These are phyloP conservation scores for Diachasmimorpha longicaudata DNA, from an alignment of 1,140 invertebrate genomes.

Conservation along the genomic window DNA sequence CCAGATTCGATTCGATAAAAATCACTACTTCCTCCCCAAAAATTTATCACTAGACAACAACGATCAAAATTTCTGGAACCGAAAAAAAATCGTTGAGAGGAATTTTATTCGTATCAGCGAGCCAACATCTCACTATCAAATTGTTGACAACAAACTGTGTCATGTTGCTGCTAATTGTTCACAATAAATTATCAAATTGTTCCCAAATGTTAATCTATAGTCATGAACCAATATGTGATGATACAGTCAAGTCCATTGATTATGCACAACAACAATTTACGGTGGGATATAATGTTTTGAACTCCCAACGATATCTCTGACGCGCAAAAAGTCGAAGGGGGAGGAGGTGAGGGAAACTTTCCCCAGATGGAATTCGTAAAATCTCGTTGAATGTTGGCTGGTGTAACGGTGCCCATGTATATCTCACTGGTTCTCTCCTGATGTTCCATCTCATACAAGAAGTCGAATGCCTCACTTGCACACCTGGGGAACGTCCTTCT, in stretches of 20 bases:
- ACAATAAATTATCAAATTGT: not conserved
- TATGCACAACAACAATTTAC: not conserved
- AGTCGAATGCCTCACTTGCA: not conserved
- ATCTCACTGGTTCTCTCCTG: not conserved
- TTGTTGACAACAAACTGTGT: not conserved
- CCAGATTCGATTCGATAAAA: not conserved
- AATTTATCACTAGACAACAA: too few species aligned
- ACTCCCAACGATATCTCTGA: not conserved
- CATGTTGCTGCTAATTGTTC: not conserved
- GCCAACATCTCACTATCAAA: not conserved
- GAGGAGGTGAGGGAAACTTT: slow-evolving; percentile 40
- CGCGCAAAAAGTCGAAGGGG: not conserved
- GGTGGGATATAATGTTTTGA: not conserved
- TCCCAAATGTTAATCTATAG: not conserved
- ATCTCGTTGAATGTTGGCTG: slow-evolving; percentile 48
- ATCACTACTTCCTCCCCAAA: too few species aligned
- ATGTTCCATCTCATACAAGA: not conserved
- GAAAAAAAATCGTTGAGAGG: not conserved
- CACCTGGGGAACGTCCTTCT: slow-evolving; percentile 30
- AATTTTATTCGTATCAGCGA: not conserved
- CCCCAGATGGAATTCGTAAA: slow-evolving; percentile 51
- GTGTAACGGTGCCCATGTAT: slow-evolving; percentile 41
- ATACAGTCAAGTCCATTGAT: not conserved
- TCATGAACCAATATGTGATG: not conserved
- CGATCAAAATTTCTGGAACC: not conserved